A percentile compares a stretch with the other conserved stretches of the same genome.
These are phyloP conservation scores for Anser cygnoides DNA, from an alignment of 2,113 vertebrate species.

Conservation along the genomic window DNA sequence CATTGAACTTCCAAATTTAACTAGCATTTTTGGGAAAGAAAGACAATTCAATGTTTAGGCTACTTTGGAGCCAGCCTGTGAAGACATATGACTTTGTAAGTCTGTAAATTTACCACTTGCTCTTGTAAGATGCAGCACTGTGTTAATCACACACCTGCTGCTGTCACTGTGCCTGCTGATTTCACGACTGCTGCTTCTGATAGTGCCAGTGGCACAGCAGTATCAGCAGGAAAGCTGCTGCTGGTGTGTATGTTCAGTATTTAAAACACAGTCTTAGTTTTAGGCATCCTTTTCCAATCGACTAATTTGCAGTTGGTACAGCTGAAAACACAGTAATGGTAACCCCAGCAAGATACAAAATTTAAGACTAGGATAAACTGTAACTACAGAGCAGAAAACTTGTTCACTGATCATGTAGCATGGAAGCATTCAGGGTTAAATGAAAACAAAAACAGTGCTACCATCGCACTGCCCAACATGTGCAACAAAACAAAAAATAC, in stretches of 20 bases:
- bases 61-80: background rate
- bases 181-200: background rate
- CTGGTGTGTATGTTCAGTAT: background rate
- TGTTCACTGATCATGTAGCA: background rate
- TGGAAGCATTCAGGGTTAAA: background rate
- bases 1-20: accelerated
- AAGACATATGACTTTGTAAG: background rate
- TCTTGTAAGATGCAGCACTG: background rate
- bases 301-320: background rate
- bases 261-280: background rate
- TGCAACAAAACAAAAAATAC: background rate
- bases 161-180: background rate
- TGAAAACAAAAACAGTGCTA: background rate
- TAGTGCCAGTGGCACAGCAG: accelerated
- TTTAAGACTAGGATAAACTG: background rate
- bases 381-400: background rate
- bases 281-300: background rate
- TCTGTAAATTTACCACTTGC: background rate
- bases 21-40: background rate
- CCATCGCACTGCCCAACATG: background rate
- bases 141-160: background rate
- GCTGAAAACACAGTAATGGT: background rate
- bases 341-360: background rate
- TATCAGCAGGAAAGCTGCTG: background rate
- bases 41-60: background rate